Evolutionary conservation across 2,888 invertebrate species (phyloP), one percentile per base, ranked within the genome.

Genomic region (Sturmia bella): DNA sequence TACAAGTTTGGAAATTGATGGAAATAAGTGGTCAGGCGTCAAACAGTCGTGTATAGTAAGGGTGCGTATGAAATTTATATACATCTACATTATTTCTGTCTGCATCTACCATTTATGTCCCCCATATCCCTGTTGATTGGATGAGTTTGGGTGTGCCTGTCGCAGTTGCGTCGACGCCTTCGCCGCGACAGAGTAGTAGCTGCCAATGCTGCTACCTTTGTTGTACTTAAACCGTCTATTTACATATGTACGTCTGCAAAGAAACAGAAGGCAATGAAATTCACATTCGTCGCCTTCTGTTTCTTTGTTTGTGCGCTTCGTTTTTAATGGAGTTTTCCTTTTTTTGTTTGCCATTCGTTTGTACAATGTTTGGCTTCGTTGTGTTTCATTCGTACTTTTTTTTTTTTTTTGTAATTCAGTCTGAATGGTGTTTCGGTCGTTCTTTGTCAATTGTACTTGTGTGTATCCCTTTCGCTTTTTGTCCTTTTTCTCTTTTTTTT

Each of bases 61-160:
- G 66, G 77, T 68, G 80, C 76, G 74, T 75, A 64, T 75, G 27
- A 52, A 48, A 63, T 68, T 56, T 39, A 56, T 54, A 63, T 83
- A 66, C 69, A 83, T 83, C 15, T 50, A n/a, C 64, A 64, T 70
- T 72, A 19, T 61, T 27, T 39, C n/a, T 68, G 50, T 41, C 52
- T 72, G 64, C 70, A 73, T 81, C 77, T 64, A 77, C 83, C 79
- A 81, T 57, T 19, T 57, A 41, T 77, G 78, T 83, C 81, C 83
- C 85, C 61, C 66, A 63, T 72, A 70, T 76, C 61, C 77, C 57
- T 81, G 73, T 81, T 76, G 66, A 81, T 77, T 77, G 68, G 85
- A 88, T 84, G 73, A 84, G 80, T 85, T 88, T 88, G 88, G 88
- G 88, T 88, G 88, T 88, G 88, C 88, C 88, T 89, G 89, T 87